These are phyloP conservation scores for Solenopsis fugax DNA, from an alignment of 1,140 invertebrate species.

Conservation along the genomic window DNA sequence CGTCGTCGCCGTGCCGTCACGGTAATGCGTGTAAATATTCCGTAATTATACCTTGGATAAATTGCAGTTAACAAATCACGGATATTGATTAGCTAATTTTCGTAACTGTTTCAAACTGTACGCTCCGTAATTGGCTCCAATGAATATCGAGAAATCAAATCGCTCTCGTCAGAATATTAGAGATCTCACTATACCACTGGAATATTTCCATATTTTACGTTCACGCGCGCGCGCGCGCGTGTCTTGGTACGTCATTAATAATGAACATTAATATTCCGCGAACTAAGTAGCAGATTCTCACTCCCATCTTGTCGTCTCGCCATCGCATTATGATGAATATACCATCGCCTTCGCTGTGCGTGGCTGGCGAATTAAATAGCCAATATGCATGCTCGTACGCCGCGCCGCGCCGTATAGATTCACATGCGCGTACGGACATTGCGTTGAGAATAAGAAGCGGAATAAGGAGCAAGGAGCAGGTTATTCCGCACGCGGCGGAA, in stretches of 20 bases:
- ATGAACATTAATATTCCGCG: constrained; percentile 57
- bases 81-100: constrained; percentile 31
- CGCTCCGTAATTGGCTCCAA: constrained; percentile 19
- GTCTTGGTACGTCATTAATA: constrained; percentile 12
- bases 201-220: constrained; percentile 27
- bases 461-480: constrained; percentile 23
- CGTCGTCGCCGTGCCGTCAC: neutral
- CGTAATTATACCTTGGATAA: neutral
- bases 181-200: constrained; percentile 6
- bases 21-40: constrained; percentile 9
- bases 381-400: constrained; percentile 46
- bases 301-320: constrained; percentile 50
- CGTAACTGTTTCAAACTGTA: neutral
- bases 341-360: constrained; percentile 42
- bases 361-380: constrained; percentile 58
- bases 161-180: constrained; percentile 6
- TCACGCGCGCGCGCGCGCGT: neutral
- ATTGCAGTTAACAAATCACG: neutral
- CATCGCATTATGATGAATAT: constrained; percentile 51
- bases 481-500: constrained; percentile 18
- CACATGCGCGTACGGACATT: neutral
- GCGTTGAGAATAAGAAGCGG: constrained; percentile 21
- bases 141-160: constrained; percentile 12
- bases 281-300: constrained; percentile 57
- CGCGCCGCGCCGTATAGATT: neutral